Base-by-base conservation (phyloP, 2,888 invertebrate genomes). In the Pterostichus madidus region DNA sequence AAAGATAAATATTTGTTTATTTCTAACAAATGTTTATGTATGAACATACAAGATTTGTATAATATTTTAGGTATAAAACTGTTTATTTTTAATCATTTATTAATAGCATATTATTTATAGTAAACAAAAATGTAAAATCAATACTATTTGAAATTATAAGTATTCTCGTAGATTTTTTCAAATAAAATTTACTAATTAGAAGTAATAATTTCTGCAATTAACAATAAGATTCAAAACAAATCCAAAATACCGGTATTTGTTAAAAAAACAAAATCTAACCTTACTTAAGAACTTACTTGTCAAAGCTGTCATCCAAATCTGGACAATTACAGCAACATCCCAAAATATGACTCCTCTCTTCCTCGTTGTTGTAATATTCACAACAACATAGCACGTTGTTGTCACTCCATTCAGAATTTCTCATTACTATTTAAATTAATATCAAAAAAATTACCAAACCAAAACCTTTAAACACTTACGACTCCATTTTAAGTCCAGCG, bases 251-350 rank as follows among this genome's bases (percentile, higher is more conserved):
- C 64, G 39, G 64, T 13, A 64, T 64, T 64, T 35, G 15, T 39
- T 64, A 13, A 17, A 56, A 56, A 13, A 56, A 56, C 10, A 7
- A 35, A 35, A 24, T 24, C 17, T 73, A 73, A 73, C 73, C 73
- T 73, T 10, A 73, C 11, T 10, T 64, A 59, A 11, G 53, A 78
- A 84, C 84, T 86, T 87, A 93, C 93, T 91, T 91, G 83, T 93
- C 92, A 87, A 91, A 91, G 84, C 90, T 90, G 86, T 91, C 89
- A 88, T 93, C 93, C 85, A 93, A 90, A 86, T 93, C 92, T 85
- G 89, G 89, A 85, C 93, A 93, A 87, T 92, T 92, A 87, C 93
- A 93, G 87, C 92, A 93, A 85, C 92, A 93, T 85, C 90, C 91
- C 86, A 93, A 86, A 83, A 93, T 89, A 85, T 93, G 93, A 86